Conservation (phyloP, 2,797 vertebrate genomes). For the Tokudaia tokunoshimensis region DNA sequence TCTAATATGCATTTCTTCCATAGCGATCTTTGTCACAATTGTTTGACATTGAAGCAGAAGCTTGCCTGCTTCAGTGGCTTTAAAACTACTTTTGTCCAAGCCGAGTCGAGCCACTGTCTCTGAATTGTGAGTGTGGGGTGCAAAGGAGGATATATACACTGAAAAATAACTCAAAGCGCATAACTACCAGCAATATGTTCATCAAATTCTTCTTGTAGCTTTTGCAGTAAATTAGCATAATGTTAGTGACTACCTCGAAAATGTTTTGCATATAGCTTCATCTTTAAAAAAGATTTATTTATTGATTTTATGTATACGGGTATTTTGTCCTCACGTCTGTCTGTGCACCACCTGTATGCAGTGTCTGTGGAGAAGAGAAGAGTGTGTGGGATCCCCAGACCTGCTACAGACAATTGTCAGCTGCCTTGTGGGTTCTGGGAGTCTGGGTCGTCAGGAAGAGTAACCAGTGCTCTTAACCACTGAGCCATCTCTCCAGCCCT, state of each 20-base stretch:
- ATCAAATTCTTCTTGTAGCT: slow-evolving; percentile 4
- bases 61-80: background rate
- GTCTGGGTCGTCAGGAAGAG: background rate
- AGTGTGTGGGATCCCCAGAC: background rate
- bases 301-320: background rate
- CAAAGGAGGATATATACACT: background rate
- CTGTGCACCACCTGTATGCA: background rate
- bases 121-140: background rate
- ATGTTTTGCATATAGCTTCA: background rate
- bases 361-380: background rate
- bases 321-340: background rate
- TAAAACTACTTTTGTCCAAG: background rate
- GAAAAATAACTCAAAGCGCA: slow-evolving; percentile 8
- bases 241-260: background rate
- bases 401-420: background rate
- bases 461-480: background rate
- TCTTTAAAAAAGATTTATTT: background rate
- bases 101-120: background rate
- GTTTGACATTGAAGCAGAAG: slow-evolving; percentile 24
- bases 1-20: background rate
- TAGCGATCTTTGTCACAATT: background rate
- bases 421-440: background rate
- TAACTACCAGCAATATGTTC: background rate
- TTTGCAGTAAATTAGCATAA: slow-evolving; percentile 7
- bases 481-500: background rate